phyloP scores from a whole-genome alignment of 2,797 vertebrate genomes.

The Margarornis squamiger region DNA sequence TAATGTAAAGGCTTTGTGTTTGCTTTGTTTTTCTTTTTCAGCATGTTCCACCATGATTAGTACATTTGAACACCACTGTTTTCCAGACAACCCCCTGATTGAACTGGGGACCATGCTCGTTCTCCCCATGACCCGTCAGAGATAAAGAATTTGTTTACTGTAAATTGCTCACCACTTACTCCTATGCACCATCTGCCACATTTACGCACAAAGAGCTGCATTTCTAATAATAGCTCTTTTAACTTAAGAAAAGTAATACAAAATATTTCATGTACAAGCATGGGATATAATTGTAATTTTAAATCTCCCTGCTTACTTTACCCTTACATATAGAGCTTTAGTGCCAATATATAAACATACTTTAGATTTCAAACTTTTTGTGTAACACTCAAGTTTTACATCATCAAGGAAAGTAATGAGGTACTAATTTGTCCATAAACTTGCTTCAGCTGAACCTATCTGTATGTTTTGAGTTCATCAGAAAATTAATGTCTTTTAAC shows the following conservation, averaged over 20 bases:
- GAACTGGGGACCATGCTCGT: constrained; percentile 75
- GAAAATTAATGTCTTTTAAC: background rate
- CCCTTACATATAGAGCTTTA: background rate
- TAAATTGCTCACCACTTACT: constrained; percentile 84
- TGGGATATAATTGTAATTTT: background rate
- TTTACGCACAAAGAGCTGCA: constrained; percentile 66
- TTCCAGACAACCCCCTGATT: constrained; percentile 75
- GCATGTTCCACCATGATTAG: background rate
- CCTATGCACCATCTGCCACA: constrained; percentile 88
- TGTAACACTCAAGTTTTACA: background rate
- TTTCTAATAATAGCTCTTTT: constrained; percentile 80
- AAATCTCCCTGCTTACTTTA: background rate
- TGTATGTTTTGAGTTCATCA: background rate
- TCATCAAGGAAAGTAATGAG: background rate
- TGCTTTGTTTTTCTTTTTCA: constrained; percentile 26
- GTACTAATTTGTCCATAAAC: background rate
- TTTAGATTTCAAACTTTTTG: background rate
- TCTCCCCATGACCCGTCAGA: constrained; percentile 90
- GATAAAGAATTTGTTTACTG: constrained; percentile 97
- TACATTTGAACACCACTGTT: constrained; percentile 63
- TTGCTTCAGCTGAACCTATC: background rate
- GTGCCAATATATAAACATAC: background rate
- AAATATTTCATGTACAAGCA: background rate
- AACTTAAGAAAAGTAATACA: constrained; percentile 61
- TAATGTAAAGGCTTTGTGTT: background rate